Conservation (phyloP, 2,113 vertebrate species). For the Mesembrinibis cayennensis region DNA sequence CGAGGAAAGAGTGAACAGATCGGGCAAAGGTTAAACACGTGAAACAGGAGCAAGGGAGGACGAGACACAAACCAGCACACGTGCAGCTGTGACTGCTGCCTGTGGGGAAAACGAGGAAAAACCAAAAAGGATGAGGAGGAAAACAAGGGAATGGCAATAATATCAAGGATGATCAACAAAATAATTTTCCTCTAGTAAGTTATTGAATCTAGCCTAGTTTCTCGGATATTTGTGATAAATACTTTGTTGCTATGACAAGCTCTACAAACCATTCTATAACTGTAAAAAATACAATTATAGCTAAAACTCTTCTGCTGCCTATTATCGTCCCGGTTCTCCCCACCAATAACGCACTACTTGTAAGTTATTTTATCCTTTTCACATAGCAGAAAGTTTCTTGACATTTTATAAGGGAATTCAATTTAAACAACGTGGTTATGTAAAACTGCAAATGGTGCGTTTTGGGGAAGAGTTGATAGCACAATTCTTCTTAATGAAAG, state of each 20-base stretch:
- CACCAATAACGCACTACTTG: rapidly evolving
- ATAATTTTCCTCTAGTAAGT: neutral
- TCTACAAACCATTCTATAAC: neutral
- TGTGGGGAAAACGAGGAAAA: rapidly evolving
- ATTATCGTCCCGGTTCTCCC: neutral
- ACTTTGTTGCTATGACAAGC: neutral
- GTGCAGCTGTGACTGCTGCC: neutral
- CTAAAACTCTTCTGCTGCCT: neutral
- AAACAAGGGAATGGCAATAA: neutral
- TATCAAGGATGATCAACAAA: neutral
- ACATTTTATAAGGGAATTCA: neutral
- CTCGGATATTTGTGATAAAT: neutral
- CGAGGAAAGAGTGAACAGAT: neutral
- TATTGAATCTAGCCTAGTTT: neutral
- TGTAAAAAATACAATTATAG: neutral
- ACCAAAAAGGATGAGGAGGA: neutral
- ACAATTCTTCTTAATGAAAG: neutral
- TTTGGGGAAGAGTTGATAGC: neutral
- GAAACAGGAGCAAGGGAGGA: neutral
- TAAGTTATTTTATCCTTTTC: neutral
- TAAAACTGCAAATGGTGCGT: neutral
- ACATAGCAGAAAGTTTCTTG: neutral
- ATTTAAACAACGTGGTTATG: neutral
- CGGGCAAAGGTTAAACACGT: neutral
- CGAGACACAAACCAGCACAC: rapidly evolving